These are phyloP conservation scores for Phyto melanocephala DNA, from an alignment of 2,888 invertebrate species.

Conservation along the genomic window DNA sequence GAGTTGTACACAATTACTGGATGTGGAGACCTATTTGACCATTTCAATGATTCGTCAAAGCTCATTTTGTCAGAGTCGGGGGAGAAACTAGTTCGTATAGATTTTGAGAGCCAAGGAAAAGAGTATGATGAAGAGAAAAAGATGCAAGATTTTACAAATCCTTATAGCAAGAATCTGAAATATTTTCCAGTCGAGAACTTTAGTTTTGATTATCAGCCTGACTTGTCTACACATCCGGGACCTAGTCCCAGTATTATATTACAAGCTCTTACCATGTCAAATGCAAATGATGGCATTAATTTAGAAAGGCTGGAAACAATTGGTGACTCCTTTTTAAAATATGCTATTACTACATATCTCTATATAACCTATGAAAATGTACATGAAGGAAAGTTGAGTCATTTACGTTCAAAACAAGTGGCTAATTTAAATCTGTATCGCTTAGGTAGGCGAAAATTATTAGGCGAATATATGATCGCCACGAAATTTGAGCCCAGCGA, in stretches of 20 bases:
- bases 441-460: slow-evolving; percentile 90
- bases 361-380: slow-evolving; percentile 97
- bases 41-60: slow-evolving; percentile 74
- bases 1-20: slow-evolving; percentile 75
- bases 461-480: slow-evolving; percentile 98
- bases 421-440: slow-evolving; percentile 97
- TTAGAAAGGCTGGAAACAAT: slow-evolving; percentile 98
- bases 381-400: slow-evolving; percentile 98
- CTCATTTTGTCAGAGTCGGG: slow-evolving; percentile 52
- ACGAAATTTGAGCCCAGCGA: slow-evolving; percentile 99
- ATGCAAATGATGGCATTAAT: slow-evolving; percentile 99
- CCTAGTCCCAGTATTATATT: slow-evolving; percentile 96
- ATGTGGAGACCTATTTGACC: slow-evolving; percentile 77
- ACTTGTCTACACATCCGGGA: slow-evolving; percentile 89
- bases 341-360: slow-evolving; percentile 97
- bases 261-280: slow-evolving; percentile 98
- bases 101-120: slow-evolving; percentile 60
- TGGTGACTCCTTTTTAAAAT: slow-evolving; percentile 98
- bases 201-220: slow-evolving; percentile 92
- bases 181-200: slow-evolving; percentile 78
- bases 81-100: slow-evolving; percentile 61
- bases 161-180: slow-evolving; percentile 66
- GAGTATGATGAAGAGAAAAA: not conserved
- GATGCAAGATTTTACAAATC: slow-evolving; percentile 16
- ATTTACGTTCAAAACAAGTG: slow-evolving; percentile 97